Conservation (phyloP, 2,888 invertebrate species). For the Microctonus aethiopoides region DNA sequence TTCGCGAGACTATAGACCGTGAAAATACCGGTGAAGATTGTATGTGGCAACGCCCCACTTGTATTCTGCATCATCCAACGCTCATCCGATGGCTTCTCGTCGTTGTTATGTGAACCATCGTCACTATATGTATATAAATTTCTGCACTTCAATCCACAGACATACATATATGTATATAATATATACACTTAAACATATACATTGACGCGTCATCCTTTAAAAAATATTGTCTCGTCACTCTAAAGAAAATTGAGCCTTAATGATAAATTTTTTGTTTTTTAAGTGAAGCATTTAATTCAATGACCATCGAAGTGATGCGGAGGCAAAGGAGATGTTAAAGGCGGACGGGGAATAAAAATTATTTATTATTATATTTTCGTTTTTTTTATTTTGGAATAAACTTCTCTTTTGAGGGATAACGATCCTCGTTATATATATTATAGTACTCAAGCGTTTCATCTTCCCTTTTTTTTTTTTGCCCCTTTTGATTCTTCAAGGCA, state of each 20-base stretch:
- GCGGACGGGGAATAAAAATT: background rate
- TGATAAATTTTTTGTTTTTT: background rate
- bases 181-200: background rate
- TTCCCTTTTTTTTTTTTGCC: background rate
- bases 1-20: slow-evolving; percentile 13
- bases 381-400: background rate
- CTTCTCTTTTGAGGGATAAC: background rate
- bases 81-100: background rate
- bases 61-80: background rate
- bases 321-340: background rate
- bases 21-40: slow-evolving; percentile 19
- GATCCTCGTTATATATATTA: slow-evolving; percentile 4
- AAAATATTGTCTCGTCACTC: slow-evolving; percentile 3
- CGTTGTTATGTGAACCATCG: too few relatives aligned
- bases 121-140: background rate
- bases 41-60: slow-evolving; percentile 11
- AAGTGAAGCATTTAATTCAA: background rate
- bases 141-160: background rate
- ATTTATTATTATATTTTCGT: too few relatives aligned
- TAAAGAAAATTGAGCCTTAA: background rate
- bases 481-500: background rate
- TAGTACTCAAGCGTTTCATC: background rate
- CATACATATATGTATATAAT: too few relatives aligned
- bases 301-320: background rate
- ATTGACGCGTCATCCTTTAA: background rate